Base-by-base conservation (phyloP, 53 echinoderm and acorn worm genomes). In the Henricia sp. region DNA sequence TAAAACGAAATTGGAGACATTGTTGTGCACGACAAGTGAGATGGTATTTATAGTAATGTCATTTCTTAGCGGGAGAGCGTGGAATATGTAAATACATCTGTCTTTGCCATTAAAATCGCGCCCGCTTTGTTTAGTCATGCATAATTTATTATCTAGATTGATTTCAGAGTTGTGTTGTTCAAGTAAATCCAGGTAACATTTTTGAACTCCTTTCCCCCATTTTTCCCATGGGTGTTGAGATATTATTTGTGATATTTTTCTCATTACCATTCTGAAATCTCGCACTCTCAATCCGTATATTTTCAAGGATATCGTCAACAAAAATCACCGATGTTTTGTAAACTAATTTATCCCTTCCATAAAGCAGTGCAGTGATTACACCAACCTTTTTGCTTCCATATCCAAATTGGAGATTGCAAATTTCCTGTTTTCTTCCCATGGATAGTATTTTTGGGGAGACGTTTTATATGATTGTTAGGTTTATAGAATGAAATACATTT, bases 1-100 rank as follows among this genome's bases (percentile, higher is more conserved):
- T 58, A 76, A 57, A 57, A 76, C 42, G 76, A 59, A 76, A 76
- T 28, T n/a, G n/a, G 0, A 24, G 76, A 76, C 33, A 57, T 59
- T 6, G 29, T 41, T 41, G 6, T 24, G 76, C 43, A 57, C 40
- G n/a, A n/a, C n/a, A n/a, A n/a, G n/a, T n/a, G n/a, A n/a, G 41
- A 39, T 39, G 56, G 28, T 29, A 58, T 76, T 41, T 76, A 41
- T 76, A 76, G 57, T 39, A 57, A 27, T 33, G 59, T 39, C 76
- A 42, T 12, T n/a, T 19, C 24, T 4, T 20, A 26, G 41, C 2
- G 56, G 39, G 21, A 36, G 55, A 23, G 37, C 67, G 37, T 30
- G 39, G 55, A 54, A 23, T 55, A 60, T 60, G 46, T 43, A 77
- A 60, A 77, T 76, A 17, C 3, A 24, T 5, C 19, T 6, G 3